Conservation (phyloP, 2,888 invertebrate species). For the Apoderus coryli region DNA sequence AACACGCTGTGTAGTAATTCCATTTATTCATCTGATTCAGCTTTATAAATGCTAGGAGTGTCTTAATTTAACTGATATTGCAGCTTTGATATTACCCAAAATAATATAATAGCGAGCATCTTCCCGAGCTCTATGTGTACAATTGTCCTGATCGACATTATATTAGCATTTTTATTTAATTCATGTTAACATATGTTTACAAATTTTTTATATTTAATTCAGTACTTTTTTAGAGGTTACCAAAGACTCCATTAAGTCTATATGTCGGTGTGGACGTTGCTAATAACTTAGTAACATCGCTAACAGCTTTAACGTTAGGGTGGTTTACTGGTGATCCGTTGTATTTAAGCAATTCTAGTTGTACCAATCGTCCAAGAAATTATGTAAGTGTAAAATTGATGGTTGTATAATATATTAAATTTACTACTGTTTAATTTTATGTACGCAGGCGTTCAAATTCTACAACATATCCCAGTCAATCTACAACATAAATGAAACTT, state of each 20-base stretch:
- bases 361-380: slow-evolving; percentile 30
- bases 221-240: slow-evolving; percentile 27
- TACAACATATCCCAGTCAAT: slow-evolving; percentile 46
- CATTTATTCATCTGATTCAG: no score
- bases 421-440: slow-evolving; percentile 1
- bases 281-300: slow-evolving; percentile 36
- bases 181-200: no score
- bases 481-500: slow-evolving; percentile 39
- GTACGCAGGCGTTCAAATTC: slow-evolving; percentile 26
- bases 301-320: slow-evolving; percentile 46
- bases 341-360: slow-evolving; percentile 31
- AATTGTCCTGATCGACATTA: no score
- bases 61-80: no score
- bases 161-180: no score
- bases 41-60: no score
- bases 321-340: slow-evolving; percentile 41
- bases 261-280: slow-evolving; percentile 47
- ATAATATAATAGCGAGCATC: no score
- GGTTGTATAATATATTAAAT: slow-evolving; percentile 1
- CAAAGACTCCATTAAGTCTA: slow-evolving; percentile 34
- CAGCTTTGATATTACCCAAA: no score
- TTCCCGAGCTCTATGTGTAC: no score
- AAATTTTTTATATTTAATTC: no score
- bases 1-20: no score
- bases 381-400: slow-evolving; percentile 23